Evolutionary conservation across 2,113 vertebrate genomes (phyloP), one percentile per base, ranked within the genome.

Genomic region (Brevimyrus niger): DNA sequence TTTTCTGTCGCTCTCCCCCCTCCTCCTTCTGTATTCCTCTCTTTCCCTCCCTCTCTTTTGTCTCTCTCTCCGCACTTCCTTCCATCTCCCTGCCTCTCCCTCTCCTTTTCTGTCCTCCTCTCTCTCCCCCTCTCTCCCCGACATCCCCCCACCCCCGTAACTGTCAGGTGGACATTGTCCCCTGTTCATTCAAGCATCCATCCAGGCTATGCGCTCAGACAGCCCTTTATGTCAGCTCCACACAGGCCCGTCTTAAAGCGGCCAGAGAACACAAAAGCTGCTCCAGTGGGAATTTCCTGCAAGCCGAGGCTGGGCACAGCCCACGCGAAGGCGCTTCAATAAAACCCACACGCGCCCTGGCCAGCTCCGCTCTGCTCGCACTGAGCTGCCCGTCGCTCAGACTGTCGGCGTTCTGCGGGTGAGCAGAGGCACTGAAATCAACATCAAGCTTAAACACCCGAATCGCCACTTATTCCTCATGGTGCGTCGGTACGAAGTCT

Each of bases 231-330:
- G 93, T 94, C 38, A 82, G 89, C 80, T 61, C 83, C 53, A 85
- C 44, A 93, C 85, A 94, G 92, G 93, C 92, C 94, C 90, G 94
- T 94, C 94, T 95, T 91, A 94, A 91, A 93, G 93, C 91, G 93
- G 92, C 92, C 91, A n/a, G 31, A 27, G 91, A 93, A 93, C 93
- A 95, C 95, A 95, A 95, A 96, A 94, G 93, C 91, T 1, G 86
- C 42, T 94, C 94, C 92, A 93, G 90, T 90, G 94, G 94, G 94
- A 94, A 92, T 94, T 90, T 89, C 65, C 89, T 89, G 82, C 86
- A 38, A 89, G 87, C 89, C 88, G 73, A 53, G 76, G 44, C 88
- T 53, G 2, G 92, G 92, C 93, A 90, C 93, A 95, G 73, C 84
- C 84, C 84, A 86, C 47, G 47, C 47, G 27, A 15, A n/a, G 23